Percentiles rank a stretch among this genome's conserved stretches.
Conservation (phyloP, 2,113 vertebrate genomes). For the Cromileptes altivelis region DNA sequence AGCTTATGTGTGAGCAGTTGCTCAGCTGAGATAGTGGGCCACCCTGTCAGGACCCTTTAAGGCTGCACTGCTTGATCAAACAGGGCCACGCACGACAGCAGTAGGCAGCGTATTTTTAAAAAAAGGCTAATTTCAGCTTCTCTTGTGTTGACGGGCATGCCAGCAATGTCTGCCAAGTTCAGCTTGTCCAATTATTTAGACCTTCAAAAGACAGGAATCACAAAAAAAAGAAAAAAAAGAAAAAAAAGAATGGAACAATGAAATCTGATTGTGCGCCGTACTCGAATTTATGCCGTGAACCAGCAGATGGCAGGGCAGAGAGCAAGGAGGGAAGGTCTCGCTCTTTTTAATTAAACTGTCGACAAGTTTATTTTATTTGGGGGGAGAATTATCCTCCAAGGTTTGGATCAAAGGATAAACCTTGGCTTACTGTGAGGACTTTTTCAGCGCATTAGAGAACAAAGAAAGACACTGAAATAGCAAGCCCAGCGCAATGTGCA, state of each 20-base stretch:
- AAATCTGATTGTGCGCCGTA: conserved; percentile 34
- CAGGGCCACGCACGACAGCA: conserved; percentile 28
- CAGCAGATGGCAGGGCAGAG: conserved; percentile 57
- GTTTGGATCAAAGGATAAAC: conserved; percentile 83
- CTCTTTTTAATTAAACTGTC: conserved; percentile 81
- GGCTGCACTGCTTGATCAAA: conserved; percentile 71
- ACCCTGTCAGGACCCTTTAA: conserved; percentile 71
- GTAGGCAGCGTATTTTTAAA: conserved; percentile 21
- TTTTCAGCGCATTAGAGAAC: conserved; percentile 70
- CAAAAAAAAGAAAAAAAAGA: not conserved
- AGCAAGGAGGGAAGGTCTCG: conserved; percentile 43
- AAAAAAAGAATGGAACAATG: conserved; percentile 13
- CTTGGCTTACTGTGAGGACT: conserved; percentile 65
- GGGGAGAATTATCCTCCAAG: conserved; percentile 72
- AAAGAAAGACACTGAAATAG: conserved; percentile 72
- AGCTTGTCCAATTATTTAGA: conserved; percentile 70
- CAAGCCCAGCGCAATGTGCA: conserved; percentile 46
- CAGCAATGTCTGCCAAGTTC: conserved; percentile 57
- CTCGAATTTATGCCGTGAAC: conserved; percentile 51
- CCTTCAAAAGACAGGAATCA: conserved; percentile 55
- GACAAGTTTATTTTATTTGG: conserved; percentile 78
- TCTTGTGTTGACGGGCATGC: conserved; percentile 45
- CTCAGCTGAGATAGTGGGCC: conserved; percentile 62
- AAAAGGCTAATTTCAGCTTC: conserved; percentile 40
- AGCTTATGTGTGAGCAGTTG: conserved; percentile 68